Conservation (phyloP, 1,140 invertebrate genomes). For the Drosophila navojoa region DNA sequence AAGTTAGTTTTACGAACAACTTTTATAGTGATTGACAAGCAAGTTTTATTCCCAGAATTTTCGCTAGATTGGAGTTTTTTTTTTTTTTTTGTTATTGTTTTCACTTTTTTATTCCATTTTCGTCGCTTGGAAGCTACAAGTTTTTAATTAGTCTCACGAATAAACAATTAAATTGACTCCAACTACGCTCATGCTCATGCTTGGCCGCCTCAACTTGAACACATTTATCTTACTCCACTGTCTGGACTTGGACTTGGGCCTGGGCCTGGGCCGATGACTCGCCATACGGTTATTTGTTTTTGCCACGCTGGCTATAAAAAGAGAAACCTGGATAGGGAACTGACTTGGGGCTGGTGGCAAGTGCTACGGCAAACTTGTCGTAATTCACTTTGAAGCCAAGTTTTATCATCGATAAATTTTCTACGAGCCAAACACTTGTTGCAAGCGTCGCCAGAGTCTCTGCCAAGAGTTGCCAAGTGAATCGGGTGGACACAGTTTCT, state of each 20-base stretch:
- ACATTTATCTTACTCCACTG: conserved; percentile 69
- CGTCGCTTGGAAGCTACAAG: conserved; percentile 59
- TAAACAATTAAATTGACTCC: conserved; percentile 73
- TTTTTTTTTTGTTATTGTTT: no score
- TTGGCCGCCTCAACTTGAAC: neutral
- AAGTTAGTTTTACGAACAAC: conserved; percentile 7
- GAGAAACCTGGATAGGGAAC: conserved; percentile 26
- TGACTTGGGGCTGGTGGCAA: conserved; percentile 12
- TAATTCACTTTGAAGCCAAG: conserved; percentile 74
- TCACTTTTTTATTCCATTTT: conserved; percentile 36
- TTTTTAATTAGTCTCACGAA: conserved; percentile 79
- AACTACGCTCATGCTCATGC: conserved; percentile 1
- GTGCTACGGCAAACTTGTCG: conserved; percentile 62
- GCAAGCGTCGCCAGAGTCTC: conserved; percentile 39
- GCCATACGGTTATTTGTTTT: conserved; percentile 42
- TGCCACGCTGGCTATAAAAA: conserved; percentile 39
- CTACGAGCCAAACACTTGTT: conserved; percentile 69
- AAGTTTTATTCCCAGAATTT: conserved; percentile 53
- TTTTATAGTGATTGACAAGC: conserved; percentile 28
- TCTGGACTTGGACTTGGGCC: neutral
- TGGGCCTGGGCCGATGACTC: conserved; percentile 32
- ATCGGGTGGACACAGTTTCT: conserved; percentile 32
- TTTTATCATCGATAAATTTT: conserved; percentile 75
- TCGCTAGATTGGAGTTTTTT: conserved; percentile 36
- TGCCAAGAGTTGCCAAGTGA: conserved; percentile 3